Base-by-base conservation (phyloP, 1,140 invertebrate genomes). In the Trichomalopsis sarcophagae region DNA sequence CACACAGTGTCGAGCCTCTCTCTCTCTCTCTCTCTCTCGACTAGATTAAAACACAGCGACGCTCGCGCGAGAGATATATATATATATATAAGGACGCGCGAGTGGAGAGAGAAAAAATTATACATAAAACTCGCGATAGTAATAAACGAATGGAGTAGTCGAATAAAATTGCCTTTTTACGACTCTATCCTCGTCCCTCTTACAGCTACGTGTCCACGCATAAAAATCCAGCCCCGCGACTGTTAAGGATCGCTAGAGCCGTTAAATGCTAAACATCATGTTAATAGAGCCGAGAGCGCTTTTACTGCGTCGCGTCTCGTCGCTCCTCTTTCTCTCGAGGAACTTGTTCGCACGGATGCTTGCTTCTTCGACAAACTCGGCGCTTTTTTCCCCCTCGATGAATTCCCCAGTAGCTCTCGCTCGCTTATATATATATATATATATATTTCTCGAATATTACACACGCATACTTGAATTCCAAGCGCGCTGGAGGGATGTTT, bases 61-160 rank as follows among this genome's bases (percentile, higher is more conserved):
- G 40, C 55, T 17, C 14, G 9, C 9, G 30, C 0, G 33, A 40
- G 13, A 74, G 5, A 33, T 33, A n/a, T n/a, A n/a, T n/a, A n/a
- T n/a, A n/a, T n/a, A n/a, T n/a, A n/a, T n/a, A 74, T 33, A 74
- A 36, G 14, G 13, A 50, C 13, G 2, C 14, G 13, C 14, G 47
- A 50, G 47, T 0, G 13, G 47, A 50, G 47, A 50, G 47, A 50
- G 47, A 74, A 73, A 74, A 74, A 74, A 74, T 71, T 17, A 71
- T 74, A 74, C 33, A 74, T 40, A 74, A 44, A 74, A 40, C 30
- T 74, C 44, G 0, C 75, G 75, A 77, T 77, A 6, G 75, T 77
- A 77, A 79, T 66, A 79, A 79, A 79, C 55, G 77, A 66, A 79
- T 79, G 77, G 77, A 79, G 55, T 66, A 30, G 77, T 66, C 77